Evolutionary conservation across 2,888 invertebrate genomes (phyloP), one percentile per base, ranked within the genome.

Genomic region (Leptogaster cylindrica): DNA sequence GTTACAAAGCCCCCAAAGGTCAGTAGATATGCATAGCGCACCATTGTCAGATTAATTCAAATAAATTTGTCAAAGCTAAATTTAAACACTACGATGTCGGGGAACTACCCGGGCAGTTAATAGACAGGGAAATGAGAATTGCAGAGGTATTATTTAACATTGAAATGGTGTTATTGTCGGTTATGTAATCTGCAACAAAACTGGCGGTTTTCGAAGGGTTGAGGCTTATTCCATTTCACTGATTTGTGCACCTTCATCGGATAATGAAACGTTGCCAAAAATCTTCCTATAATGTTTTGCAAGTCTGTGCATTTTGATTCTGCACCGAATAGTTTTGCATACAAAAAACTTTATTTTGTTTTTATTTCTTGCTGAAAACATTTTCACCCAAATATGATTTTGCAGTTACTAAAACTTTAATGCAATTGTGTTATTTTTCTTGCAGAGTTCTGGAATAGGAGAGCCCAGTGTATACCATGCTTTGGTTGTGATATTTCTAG

Each of bases 381-480:
- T n/a, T n/a, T n/a, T n/a, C n/a, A n/a, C n/a, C n/a, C n/a, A n/a
- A 41, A 6, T n/a, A 8, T 41, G 14, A 36, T 50, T 25, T 39
- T 50, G 10, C 31, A 52, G 51, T 27, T 20, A 71, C 72, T 75
- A 65, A 72, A 33, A 33, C n/a, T 33, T 75, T 72, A 75, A n/a
- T n/a, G n/a, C n/a, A n/a, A n/a, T n/a, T n/a, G n/a, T n/a, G n/a
- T n/a, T n/a, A n/a, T n/a, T n/a, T n/a, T n/a, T 72, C 71, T 85
- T 86, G 65, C 84, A 90, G 89, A 88, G 88, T 75, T 89, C 89
- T 75, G 94, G 94, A 74, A 90, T 95, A 79, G 95, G 95, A 73
- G 91, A 92, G 81, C 96, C 99, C 72, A 95, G 95, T 79, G 92
- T 99, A 71, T 96, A 95, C 83, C 99, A 99, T 88, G 99, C 99